Base-by-base conservation (phyloP, 2,888 invertebrate genomes). In the Molorchus minor region DNA sequence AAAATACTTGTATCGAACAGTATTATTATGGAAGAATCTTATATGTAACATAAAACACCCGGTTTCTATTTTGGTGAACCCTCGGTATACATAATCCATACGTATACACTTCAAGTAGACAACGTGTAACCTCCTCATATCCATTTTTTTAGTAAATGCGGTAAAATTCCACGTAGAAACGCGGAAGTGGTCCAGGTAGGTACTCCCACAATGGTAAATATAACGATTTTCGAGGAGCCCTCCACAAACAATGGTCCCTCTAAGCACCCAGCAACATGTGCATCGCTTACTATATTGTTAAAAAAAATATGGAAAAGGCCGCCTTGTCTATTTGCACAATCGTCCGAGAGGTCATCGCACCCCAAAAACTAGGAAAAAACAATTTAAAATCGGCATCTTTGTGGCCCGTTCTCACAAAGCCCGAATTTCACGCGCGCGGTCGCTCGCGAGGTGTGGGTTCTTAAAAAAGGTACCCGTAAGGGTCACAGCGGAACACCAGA, bases 361-460 rank as follows among this genome's bases (percentile, higher is more conserved):
- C 53, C 30, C 29, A 60, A 45, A 59, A 64, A 56, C 36, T 52
- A 51, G 47, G 62, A 62, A 70, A 64, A 70, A 63, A 71, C 70
- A 72, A 72, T 72, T 70, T 69, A 66, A 71, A 69, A 71, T 71
- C 72, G 71, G 72, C 70, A 61, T 65, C 73, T 72, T 73, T 72
- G 72, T 72, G 66, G 67, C 68, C 61, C 47, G 64, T 65, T 69
- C 71, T 65, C 68, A 73, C 73, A 73, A 73, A 70, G 68, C 62
- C 65, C 62, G 61, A 68, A 73, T 73, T 73, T 73, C 71, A 73
- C 71, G 73, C 71, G 62, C 65, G 47, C 65, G 61, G 41, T 51
- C 44, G 36, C 52, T 46, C 44, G 41, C 54, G 33, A 7, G 3
- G 33, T 3, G 3, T 33, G 3, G 33, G 45, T 49, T 58, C 57